Evolutionary conservation across 2,797 vertebrate genomes (phyloP).

Genomic region (Melanotaenia parkinsoni): DNA sequence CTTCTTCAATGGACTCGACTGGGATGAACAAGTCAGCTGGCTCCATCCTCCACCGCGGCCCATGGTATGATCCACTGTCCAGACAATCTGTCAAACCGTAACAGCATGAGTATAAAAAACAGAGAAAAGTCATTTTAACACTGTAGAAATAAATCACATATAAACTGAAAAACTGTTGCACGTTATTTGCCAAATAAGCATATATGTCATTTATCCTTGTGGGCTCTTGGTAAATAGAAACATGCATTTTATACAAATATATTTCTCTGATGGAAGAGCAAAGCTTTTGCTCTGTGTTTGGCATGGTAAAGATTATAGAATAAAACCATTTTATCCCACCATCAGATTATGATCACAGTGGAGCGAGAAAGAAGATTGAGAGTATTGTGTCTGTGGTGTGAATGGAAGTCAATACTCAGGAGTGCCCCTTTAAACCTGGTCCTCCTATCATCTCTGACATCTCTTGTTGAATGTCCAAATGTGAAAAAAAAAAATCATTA

Average conservation of each 20-base stretch:
- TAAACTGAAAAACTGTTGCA: neutral
- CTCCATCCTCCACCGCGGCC: constrained; percentile 85
- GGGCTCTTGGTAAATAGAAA: constrained; percentile 14
- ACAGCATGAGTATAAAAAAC: constrained; percentile 18
- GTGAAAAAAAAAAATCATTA: constrained; percentile 67
- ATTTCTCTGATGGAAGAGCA: constrained; percentile 1
- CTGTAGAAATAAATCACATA: neutral
- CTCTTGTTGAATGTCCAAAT: constrained; percentile 71
- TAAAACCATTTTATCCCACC: constrained; percentile 24
- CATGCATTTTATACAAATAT: neutral
- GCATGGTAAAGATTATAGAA: constrained; percentile 10
- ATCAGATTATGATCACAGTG: constrained; percentile 25
- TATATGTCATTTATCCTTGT: neutral
- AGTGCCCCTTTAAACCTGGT: constrained; percentile 60
- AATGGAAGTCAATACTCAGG: constrained; percentile 67
- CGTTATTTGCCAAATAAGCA: neutral
- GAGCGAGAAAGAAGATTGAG: constrained; percentile 48
- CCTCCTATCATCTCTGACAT: constrained; percentile 64
- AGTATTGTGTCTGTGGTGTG: constrained; percentile 42
- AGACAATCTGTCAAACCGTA: constrained; percentile 73
- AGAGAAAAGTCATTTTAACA: constrained; percentile 11
- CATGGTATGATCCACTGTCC: constrained; percentile 81
- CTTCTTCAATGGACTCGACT: constrained; percentile 82
- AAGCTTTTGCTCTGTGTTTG: constrained; percentile 24
- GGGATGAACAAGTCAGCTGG: constrained; percentile 84